A percentile compares a stretch with the other conserved stretches of the same genome.
These are phyloP conservation scores for Oxyura jamaicensis DNA, from an alignment of 2,113 vertebrate species.

Conservation along the genomic window DNA sequence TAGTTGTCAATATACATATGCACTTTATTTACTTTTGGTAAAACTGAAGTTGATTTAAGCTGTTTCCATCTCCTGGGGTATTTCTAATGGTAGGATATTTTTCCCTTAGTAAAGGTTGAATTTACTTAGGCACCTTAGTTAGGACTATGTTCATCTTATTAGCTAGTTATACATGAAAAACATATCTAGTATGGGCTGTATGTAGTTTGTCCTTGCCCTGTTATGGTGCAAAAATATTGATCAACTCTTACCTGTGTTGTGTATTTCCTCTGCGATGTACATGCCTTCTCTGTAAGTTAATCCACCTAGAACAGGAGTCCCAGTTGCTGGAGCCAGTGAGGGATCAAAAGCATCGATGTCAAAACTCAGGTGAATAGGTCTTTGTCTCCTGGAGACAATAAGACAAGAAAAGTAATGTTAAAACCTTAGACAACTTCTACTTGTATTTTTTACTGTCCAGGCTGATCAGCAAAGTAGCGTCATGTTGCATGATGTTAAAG, in stretches of 20 bases:
- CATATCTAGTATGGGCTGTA: not conserved
- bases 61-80: not conserved
- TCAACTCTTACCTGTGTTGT: conserved; percentile 89
- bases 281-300: conserved; percentile 96
- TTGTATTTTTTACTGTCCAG: not conserved
- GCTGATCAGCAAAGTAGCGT: not conserved
- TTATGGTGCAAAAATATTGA: not conserved
- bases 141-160: not conserved
- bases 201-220: not conserved
- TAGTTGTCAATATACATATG: not conserved
- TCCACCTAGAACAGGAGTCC: conserved; percentile 93
- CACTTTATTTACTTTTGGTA: not conserved
- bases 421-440: not conserved
- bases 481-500: not conserved
- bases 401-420: conserved; percentile 6
- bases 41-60: not conserved
- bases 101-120: not conserved
- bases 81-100: not conserved
- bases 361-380: conserved; percentile 94
- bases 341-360: conserved; percentile 98
- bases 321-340: conserved; percentile 92
- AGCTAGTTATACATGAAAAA: not conserved
- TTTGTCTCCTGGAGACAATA: conserved; percentile 83
- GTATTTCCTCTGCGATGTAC: conserved; percentile 95
- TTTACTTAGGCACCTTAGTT: not conserved